Conservation (phyloP, 2,113 vertebrate genomes). For the Nothocercus julius region DNA sequence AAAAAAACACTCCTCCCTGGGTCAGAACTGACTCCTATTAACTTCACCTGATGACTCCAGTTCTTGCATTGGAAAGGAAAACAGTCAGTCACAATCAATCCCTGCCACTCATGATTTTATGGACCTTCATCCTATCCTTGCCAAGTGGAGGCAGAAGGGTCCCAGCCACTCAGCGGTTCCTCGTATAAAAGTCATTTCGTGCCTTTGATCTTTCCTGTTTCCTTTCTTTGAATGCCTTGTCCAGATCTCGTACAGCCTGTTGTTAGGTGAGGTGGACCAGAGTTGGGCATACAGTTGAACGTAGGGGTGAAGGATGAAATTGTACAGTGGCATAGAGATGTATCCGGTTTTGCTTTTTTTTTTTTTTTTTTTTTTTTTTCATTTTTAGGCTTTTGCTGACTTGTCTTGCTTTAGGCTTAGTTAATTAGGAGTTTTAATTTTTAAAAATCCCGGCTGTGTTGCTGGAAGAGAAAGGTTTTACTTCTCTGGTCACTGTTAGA, state of each 20-base stretch:
- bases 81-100: background rate
- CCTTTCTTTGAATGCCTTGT: background rate
- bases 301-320: background rate
- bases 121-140: background rate
- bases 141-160: background rate
- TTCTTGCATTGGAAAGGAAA: background rate
- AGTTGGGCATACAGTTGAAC: background rate
- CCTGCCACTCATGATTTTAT: background rate
- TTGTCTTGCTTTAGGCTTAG: background rate
- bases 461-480: background rate
- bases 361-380: slow-evolving; percentile 1
- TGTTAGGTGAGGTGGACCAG: background rate
- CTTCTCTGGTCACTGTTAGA: slow-evolving; percentile 25
- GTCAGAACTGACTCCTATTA: background rate
- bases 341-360: background rate
- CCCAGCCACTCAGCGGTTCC: background rate
- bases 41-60: background rate
- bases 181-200: background rate
- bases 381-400: background rate
- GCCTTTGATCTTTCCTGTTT: background rate
- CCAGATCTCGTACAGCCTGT: background rate
- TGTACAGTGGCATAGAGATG: background rate
- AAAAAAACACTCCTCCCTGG: background rate
- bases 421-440: no score
- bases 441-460: no score